Conservation (phyloP, 2,797 vertebrate species). For the Channallabes apus region DNA sequence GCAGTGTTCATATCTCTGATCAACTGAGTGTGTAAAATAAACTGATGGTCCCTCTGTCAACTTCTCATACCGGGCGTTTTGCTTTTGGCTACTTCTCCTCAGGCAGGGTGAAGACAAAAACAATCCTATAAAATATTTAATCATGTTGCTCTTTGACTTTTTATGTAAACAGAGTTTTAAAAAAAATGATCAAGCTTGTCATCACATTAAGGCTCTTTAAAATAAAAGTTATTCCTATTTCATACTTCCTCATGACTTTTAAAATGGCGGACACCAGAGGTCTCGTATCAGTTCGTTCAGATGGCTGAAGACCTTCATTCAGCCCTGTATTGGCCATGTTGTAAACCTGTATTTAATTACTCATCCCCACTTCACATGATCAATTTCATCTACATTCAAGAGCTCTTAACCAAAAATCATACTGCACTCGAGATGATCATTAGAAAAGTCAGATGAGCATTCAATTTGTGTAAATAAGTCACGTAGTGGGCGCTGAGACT, state of each 20-base stretch:
- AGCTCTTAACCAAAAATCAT: neutral
- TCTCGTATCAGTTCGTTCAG: neutral
- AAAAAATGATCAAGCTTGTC: neutral
- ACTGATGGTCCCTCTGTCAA: neutral
- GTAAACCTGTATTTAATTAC: neutral
- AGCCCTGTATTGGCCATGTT: too few species aligned
- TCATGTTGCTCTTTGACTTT: neutral
- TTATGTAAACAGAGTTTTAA: neutral
- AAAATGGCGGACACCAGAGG: neutral
- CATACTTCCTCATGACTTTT: neutral
- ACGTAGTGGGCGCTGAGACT: neutral
- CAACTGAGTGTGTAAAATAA: neutral
- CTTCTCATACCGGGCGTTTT: neutral
- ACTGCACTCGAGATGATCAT: neutral
- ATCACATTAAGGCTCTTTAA: neutral
- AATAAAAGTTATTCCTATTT: neutral
- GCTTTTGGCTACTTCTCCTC: neutral
- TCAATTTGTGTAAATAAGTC: neutral
- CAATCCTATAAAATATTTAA: neutral
- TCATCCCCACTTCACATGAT: neutral
- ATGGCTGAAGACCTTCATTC: neutral
- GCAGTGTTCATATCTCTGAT: neutral
- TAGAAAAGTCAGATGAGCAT: neutral
- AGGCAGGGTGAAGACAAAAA: neutral
- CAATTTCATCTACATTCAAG: neutral